Base-by-base conservation (phyloP, 2,797 vertebrate genomes). In the Crotalus adamanteus region DNA sequence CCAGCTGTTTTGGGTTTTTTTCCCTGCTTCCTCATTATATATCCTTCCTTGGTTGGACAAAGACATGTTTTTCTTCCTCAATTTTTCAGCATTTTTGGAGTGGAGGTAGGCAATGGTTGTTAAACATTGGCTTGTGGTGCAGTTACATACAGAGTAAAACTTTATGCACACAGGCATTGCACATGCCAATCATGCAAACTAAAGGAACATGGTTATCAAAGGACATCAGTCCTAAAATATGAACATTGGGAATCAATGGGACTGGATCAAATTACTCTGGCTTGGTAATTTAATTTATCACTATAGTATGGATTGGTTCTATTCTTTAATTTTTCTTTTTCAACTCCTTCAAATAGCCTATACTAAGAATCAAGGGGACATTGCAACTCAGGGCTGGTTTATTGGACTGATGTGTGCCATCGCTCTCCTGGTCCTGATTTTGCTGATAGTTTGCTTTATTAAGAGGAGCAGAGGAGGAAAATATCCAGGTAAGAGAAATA, bases 381-480 rank as follows among this genome's bases (percentile, higher is more conserved):
- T 99, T 8, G 99, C 99, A 87, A 99, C 99, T 8, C 99, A 99
- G 96, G 99, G 99, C 96, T 99, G 99, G 99, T 99, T 99, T 98
- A 99, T 99, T 7, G 99, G 99, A 93, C 97, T 99, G 94, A 99
- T 99, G 99, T 99, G 99, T 31, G 99, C 99, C 95, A 98, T 99
- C 0, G 99, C 99, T 87, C 98, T 99, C 53, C 98, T 99, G 90
- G 99, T 99, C 57, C 98, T 99, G 73, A 99, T 99, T 95, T 98
- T 99, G 59, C 97, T 99, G 95, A 99, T 99, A 2, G 99, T 99
- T 92, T 99, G 99, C 97, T 99, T 99, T 98, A 99, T 99, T 97
- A 99, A 99, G 98, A 98, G 99, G 97, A 99, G 99, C 96, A 98
- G 99, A 0, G 99, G 99, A 0, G 99, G 99, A 56, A 99, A 99